A percentile compares a stretch with the other conserved stretches of the same genome.
Evolutionary conservation across 1,140 invertebrate species (phyloP).

Genomic region (Drosophila sucinea): DNA sequence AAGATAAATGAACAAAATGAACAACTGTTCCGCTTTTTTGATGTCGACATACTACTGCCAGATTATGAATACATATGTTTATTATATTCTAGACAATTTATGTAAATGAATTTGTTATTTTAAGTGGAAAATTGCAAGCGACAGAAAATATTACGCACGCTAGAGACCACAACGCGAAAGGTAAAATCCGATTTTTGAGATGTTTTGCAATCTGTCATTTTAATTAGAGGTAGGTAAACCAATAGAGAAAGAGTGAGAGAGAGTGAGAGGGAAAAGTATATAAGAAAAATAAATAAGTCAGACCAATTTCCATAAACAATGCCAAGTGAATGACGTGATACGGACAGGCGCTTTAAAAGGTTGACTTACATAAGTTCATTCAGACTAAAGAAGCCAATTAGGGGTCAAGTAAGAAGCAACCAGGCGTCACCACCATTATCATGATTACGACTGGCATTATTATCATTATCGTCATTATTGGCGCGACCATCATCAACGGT

Average conservation of each 20-base stretch:
- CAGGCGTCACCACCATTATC: slow-evolving; percentile 26
- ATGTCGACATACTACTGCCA: slow-evolving; percentile 1
- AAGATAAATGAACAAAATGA: slow-evolving; percentile 18
- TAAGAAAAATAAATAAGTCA: slow-evolving; percentile 26
- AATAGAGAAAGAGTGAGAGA: neutral
- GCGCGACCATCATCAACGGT: neutral
- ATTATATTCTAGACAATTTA: slow-evolving; percentile 18
- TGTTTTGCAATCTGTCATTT: slow-evolving; percentile 50
- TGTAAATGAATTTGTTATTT: slow-evolving; percentile 48
- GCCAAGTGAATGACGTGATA: slow-evolving; percentile 34
- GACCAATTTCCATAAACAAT: slow-evolving; percentile 37
- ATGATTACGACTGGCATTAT: neutral
- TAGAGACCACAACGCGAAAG: neutral
- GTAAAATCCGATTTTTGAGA: slow-evolving; percentile 30
- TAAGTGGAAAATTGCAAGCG: slow-evolving; percentile 49
- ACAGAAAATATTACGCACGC: slow-evolving; percentile 48
- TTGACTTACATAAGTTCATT: slow-evolving; percentile 41
- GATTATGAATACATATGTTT: neutral
- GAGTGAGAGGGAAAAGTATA: neutral
- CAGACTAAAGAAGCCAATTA: slow-evolving; percentile 63
- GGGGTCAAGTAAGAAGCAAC: slow-evolving; percentile 34
- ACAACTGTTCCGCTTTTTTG: neutral
- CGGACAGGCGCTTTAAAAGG: slow-evolving; percentile 23
- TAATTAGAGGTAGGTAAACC: slow-evolving; percentile 52
- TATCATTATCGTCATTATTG: slow-evolving; percentile 9